A percentile compares a stretch with the other conserved stretches of the same genome.
Evolutionary conservation across 2,888 invertebrate genomes (phyloP).

Genomic region (Linyphia triangularis): DNA sequence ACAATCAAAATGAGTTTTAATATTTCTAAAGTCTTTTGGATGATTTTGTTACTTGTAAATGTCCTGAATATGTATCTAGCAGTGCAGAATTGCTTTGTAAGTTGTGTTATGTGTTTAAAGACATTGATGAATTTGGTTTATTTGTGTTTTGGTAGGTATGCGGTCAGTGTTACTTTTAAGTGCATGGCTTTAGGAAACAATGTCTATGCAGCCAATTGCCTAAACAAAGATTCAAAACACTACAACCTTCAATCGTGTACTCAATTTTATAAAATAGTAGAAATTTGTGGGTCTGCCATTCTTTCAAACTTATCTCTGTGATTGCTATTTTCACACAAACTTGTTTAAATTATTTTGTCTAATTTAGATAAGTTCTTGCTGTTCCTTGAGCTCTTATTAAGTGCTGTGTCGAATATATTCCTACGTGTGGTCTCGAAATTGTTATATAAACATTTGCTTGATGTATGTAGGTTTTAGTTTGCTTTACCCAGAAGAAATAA

Average conservation of each 20-base stretch:
- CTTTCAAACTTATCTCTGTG: neutral
- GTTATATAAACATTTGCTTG: constrained; percentile 28
- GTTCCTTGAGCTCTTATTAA: neutral
- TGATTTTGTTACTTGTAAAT: neutral
- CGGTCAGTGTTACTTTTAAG: too few species aligned
- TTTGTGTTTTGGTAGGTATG: too few species aligned
- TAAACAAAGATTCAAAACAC: neutral
- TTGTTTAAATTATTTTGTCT: neutral
- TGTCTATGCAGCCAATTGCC: constrained; percentile 9
- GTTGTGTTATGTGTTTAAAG: neutral
- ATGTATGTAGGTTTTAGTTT: constrained; percentile 58
- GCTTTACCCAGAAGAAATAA: constrained; percentile 2
- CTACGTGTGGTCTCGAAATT: constrained; percentile 45
- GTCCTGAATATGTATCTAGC: neutral
- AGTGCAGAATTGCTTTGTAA: neutral
- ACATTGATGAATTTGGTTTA: too few species aligned
- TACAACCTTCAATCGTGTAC: too few species aligned
- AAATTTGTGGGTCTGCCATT: neutral
- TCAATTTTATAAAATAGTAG: neutral
- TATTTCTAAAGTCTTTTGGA: neutral
- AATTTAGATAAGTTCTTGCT: neutral
- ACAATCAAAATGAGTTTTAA: neutral
- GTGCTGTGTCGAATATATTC: constrained; percentile 5
- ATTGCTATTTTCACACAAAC: neutral
- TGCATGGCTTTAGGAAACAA: neutral